phyloP scores from a whole-genome alignment of 2,113 vertebrate species.

The Zosterops borbonicus region DNA sequence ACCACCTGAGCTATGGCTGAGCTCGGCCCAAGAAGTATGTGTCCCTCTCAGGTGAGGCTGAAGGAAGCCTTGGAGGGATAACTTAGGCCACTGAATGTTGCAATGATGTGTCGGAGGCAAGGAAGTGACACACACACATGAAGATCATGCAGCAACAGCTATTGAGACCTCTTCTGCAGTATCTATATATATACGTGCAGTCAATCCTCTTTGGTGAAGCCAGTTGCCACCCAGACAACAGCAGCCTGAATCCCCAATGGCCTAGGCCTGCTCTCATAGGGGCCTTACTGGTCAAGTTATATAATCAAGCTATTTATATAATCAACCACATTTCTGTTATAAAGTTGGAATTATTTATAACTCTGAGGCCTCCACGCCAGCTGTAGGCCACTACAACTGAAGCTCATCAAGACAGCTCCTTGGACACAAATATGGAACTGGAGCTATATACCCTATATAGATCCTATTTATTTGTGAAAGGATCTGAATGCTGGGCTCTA shows the following conservation, averaged over 20 bases:
- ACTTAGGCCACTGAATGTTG: fast-evolving
- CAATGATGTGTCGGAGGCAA: not conserved
- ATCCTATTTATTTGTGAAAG: not conserved
- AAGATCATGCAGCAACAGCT: not conserved
- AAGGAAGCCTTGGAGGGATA: not conserved
- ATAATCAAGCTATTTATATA: not conserved
- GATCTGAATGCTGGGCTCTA: not conserved
- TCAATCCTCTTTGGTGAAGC: not conserved
- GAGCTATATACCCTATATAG: not conserved
- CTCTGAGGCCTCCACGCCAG: not conserved
- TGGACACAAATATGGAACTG: not conserved
- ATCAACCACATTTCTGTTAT: not conserved
- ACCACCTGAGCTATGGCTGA: not conserved
- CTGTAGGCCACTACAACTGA: not conserved
- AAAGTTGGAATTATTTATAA: not conserved
- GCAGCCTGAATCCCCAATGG: not conserved
- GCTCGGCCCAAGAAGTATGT: not conserved
- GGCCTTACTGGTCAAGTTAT: not conserved
- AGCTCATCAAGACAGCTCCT: not conserved
- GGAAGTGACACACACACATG: not conserved
- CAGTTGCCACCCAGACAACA: not conserved
- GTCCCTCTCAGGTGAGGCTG: not conserved
- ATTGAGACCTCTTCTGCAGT: not conserved
- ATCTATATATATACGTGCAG: not conserved
- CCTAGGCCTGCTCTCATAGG: not conserved